phyloP scores from a whole-genome alignment of 2,113 vertebrate genomes.

The Polypterus senegalus region DNA sequence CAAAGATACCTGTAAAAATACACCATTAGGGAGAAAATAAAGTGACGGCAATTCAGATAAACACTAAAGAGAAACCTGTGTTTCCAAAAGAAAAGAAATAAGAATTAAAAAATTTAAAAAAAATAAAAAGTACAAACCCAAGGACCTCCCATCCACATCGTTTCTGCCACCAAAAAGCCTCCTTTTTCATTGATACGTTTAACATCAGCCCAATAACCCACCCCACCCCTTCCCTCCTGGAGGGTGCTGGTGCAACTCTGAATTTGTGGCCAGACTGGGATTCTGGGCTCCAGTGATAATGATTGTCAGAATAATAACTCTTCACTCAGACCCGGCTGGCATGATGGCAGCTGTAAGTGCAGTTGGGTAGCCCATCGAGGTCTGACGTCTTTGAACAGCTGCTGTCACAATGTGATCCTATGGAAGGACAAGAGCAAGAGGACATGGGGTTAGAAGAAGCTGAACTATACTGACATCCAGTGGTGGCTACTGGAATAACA shows the following conservation, averaged over 20 bases:
- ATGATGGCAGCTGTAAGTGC: constrained; percentile 47
- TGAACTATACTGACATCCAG: not conserved
- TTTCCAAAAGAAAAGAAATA: too few relatives aligned
- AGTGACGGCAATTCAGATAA: too few relatives aligned
- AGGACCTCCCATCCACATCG: too few relatives aligned
- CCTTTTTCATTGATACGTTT: too few relatives aligned
- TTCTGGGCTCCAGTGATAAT: constrained; percentile 42
- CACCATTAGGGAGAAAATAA: too few relatives aligned
- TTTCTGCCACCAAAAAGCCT: too few relatives aligned
- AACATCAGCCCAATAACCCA: constrained; percentile 28
- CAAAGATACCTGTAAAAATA: too few relatives aligned
- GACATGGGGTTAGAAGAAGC: constrained; percentile 4
- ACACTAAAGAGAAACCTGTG: too few relatives aligned
- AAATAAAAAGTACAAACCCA: too few relatives aligned
- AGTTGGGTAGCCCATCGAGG: constrained; percentile 48
- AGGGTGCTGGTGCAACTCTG: constrained; percentile 40
- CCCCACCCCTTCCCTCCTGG: constrained; percentile 50
- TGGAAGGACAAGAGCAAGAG: constrained; percentile 12
- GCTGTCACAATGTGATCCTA: constrained; percentile 40
- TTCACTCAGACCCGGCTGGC: constrained; percentile 50
- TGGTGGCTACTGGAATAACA: too few relatives aligned
- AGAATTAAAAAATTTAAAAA: too few relatives aligned
- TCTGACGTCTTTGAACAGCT: constrained; percentile 41
- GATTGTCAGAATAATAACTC: constrained; percentile 25
- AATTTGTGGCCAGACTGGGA: constrained; percentile 48